Conservation (phyloP, 2,888 invertebrate genomes). For the Cyrtodaria siliqua region DNA sequence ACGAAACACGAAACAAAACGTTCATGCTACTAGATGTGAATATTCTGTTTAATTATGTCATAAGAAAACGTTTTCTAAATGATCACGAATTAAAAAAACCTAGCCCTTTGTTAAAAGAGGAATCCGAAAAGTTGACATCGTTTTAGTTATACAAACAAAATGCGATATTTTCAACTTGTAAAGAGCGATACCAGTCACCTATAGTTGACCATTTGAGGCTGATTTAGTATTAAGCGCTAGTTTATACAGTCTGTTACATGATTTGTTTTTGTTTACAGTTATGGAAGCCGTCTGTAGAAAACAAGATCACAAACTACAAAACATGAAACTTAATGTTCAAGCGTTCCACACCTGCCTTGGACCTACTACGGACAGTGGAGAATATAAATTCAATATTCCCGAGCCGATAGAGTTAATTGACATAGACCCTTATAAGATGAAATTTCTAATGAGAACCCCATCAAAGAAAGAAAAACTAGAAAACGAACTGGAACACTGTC, state of each 20-base stretch:
- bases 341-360: conserved; percentile 23
- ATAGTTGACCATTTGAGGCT: too few relatives aligned
- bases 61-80: too few relatives aligned
- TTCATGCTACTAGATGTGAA: too few relatives aligned
- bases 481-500: background rate
- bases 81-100: too few relatives aligned
- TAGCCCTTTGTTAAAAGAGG: too few relatives aligned
- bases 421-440: conserved; percentile 6
- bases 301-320: conserved; percentile 1
- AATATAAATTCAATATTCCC: background rate
- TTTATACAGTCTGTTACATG: background rate
- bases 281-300: background rate
- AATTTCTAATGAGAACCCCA: background rate
- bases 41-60: too few relatives aligned
- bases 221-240: too few relatives aligned
- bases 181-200: too few relatives aligned
- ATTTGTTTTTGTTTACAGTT: conserved; percentile 2
- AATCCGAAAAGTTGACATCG: too few relatives aligned
- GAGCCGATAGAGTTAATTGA: conserved; percentile 6
- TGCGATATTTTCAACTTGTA: too few relatives aligned
- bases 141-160: too few relatives aligned
- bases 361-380: background rate
- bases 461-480: background rate
- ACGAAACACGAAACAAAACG: too few relatives aligned
- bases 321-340: background rate